A percentile compares a stretch with the other conserved stretches of the same genome.
These are phyloP conservation scores for Diarsia rubi DNA, from an alignment of 2,888 invertebrate genomes.

Conservation along the genomic window DNA sequence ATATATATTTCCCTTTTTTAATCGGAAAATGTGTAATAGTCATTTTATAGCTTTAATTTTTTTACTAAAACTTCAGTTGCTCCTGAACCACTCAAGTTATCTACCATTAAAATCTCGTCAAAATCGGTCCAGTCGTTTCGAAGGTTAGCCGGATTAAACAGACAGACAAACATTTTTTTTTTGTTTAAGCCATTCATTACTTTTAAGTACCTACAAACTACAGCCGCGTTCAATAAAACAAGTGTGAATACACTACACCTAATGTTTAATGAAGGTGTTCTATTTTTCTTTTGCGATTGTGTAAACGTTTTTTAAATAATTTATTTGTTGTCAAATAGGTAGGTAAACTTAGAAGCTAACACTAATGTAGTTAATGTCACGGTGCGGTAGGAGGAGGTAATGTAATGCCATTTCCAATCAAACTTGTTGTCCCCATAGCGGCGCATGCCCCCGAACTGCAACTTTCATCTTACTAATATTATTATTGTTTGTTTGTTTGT, in stretches of 20 bases:
- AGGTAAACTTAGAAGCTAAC: background rate
- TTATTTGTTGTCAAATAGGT: background rate
- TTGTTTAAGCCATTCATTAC: conserved; percentile 26
- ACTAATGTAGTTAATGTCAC: background rate
- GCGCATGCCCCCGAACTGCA: background rate
- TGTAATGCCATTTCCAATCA: background rate
- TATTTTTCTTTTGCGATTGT: conserved; percentile 8
- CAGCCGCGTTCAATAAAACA: conserved; percentile 5
- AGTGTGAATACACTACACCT: background rate
- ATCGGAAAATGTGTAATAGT: no score
- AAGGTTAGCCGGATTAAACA: no score
- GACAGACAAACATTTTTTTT: no score
- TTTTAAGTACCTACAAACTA: background rate
- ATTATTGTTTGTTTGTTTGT: no score
- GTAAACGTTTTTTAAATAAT: no score
- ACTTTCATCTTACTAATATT: background rate
- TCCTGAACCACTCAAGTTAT: no score
- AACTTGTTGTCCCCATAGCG: background rate
- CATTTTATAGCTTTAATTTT: no score
- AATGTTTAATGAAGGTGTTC: background rate
- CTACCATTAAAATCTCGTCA: no score
- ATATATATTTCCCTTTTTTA: no score
- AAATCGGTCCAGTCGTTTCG: no score
- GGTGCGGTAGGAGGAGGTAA: background rate
- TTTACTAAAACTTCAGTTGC: no score